Conservation (phyloP, 2,797 vertebrate genomes). For the Micrastur ruficollis region DNA sequence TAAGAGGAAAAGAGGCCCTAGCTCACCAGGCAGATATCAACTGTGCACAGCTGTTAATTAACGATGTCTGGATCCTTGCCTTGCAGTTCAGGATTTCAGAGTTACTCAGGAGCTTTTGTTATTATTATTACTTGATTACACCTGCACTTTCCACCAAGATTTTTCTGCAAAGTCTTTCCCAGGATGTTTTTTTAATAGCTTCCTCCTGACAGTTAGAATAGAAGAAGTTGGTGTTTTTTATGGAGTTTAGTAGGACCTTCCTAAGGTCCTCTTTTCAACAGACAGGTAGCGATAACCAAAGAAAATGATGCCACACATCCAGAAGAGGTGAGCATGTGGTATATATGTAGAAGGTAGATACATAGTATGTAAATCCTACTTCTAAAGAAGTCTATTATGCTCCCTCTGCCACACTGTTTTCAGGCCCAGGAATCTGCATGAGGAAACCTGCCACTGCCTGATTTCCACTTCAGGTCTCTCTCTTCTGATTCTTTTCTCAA, state of each 20-base stretch:
- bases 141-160: not conserved
- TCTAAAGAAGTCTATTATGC: not conserved
- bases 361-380: not conserved
- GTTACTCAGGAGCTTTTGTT: not conserved
- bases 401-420: not conserved
- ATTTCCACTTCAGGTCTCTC: not conserved
- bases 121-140: not conserved
- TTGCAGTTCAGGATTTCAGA: not conserved
- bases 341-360: not conserved
- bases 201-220: not conserved
- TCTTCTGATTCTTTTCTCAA: not conserved
- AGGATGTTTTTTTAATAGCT: not conserved
- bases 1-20: not conserved
- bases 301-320: not conserved
- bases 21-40: not conserved
- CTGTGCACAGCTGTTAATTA: not conserved
- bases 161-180: not conserved
- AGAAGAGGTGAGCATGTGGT: not conserved
- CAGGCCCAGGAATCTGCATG: not conserved
- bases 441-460: not conserved
- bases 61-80: fast-evolving
- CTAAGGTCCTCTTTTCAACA: not conserved
- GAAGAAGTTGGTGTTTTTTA: not conserved
- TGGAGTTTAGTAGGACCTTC: not conserved
- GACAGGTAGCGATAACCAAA: not conserved